Conservation (phyloP, 2,113 vertebrate genomes). For the Ceyx melanurus region DNA sequence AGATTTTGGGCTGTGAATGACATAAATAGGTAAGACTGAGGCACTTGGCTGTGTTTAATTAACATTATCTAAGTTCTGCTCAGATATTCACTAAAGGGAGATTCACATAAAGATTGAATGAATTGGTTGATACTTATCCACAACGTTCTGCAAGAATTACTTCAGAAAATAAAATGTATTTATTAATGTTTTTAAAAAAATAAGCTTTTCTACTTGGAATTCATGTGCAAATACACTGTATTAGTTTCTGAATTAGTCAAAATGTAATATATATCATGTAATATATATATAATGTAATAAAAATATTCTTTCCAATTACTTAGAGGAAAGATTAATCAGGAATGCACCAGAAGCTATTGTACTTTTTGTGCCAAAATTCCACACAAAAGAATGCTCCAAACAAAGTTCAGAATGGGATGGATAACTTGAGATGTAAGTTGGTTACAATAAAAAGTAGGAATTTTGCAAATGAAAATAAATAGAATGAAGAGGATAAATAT, state of each 20-base stretch:
- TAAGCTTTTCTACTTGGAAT: neutral
- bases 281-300: neutral
- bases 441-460: neutral
- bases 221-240: neutral
- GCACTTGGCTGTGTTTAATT: neutral
- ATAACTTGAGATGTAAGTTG: neutral
- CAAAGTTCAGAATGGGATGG: neutral
- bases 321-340: neutral
- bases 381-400: neutral
- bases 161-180: neutral
- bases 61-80: neutral
- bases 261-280: neutral
- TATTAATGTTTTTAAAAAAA: neutral
- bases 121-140: neutral
- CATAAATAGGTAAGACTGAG: neutral
- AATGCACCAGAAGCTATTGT: neutral
- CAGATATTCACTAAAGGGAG: neutral
- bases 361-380: neutral
- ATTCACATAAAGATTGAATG: neutral
- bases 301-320: neutral
- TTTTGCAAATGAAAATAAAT: neutral
- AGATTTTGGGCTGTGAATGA: neutral
- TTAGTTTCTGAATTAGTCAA: neutral
- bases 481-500: neutral
- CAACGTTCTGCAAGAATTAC: neutral